Evolutionary conservation across 1,140 invertebrate species (phyloP).

Genomic region (Drosophila novamexicana): DNA sequence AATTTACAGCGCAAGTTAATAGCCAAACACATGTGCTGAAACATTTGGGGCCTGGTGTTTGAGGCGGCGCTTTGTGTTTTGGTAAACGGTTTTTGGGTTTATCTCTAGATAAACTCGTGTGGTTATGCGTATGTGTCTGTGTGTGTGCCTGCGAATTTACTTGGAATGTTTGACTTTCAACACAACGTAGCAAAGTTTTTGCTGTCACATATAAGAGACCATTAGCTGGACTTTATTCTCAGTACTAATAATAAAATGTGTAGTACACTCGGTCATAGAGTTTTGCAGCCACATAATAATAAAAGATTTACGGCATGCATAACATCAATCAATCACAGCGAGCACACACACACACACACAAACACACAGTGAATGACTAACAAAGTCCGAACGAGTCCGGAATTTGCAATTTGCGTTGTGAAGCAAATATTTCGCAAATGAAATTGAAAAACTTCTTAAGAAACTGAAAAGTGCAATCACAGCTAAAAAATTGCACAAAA

Average conservation of each 20-base stretch:
- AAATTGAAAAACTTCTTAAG: conserved; percentile 15
- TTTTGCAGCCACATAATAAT: conserved; percentile 10
- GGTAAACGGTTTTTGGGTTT: conserved; percentile 1
- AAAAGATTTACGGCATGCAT: neutral
- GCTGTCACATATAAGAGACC: conserved; percentile 1
- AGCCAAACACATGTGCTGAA: conserved; percentile 43
- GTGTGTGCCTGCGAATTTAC: conserved; percentile 11
- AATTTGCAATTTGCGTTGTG: conserved; percentile 8
- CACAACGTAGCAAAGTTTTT: conserved; percentile 21
- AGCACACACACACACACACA: neutral
- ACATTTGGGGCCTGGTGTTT: conserved; percentile 4
- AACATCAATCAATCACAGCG: neutral
- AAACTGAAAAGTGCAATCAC: conserved; percentile 36
- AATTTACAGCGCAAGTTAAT: conserved; percentile 59
- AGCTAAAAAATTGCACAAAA: conserved; percentile 18
- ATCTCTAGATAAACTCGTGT: neutral
- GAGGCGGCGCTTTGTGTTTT: neutral
- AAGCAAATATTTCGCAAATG: neutral
- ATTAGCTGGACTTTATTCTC: conserved; percentile 20
- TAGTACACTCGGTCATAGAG: neutral
- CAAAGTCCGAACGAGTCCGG: neutral
- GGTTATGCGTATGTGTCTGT: neutral
- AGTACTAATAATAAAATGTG: conserved; percentile 2
- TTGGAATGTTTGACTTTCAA: conserved; percentile 36
- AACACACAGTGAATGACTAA: neutral